Evolutionary conservation across 1,140 invertebrate genomes (phyloP).

Genomic region (Listronotus oregonensis): DNA sequence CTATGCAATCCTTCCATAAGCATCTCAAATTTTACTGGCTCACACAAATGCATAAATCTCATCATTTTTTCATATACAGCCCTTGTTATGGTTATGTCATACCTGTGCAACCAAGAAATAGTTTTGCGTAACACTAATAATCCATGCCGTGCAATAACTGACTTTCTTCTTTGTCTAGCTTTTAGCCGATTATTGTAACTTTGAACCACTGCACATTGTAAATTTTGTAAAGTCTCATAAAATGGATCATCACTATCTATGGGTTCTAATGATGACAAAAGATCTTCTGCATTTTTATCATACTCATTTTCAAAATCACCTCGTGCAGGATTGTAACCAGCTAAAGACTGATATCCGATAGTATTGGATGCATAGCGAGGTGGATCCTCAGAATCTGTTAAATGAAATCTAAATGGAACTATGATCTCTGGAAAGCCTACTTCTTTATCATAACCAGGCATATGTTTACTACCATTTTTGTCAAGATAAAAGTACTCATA

Average conservation of each 20-base stretch:
- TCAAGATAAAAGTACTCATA: constrained; percentile 80
- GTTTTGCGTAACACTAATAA: constrained; percentile 74
- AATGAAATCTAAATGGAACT: constrained; percentile 67
- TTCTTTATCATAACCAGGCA: constrained; percentile 62
- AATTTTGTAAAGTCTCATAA: constrained; percentile 62
- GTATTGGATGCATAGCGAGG: constrained; percentile 69
- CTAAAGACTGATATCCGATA: constrained; percentile 62
- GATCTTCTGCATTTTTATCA: constrained; percentile 79
- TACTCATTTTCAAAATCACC: constrained; percentile 87
- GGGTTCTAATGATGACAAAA: constrained; percentile 69
- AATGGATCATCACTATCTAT: constrained; percentile 60
- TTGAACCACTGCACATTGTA: constrained; percentile 71
- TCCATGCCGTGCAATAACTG: constrained; percentile 78
- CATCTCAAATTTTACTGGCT: constrained; percentile 75
- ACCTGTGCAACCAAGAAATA: constrained; percentile 66
- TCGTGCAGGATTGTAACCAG: constrained; percentile 82
- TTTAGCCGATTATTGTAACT: constrained; percentile 73
- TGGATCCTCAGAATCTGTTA: constrained; percentile 71
- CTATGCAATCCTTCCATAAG: constrained; percentile 76
- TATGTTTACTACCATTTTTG: constrained; percentile 60
- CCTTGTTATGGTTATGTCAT: constrained; percentile 67
- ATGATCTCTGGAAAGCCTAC: constrained; percentile 61
- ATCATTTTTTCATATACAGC: constrained; percentile 67
- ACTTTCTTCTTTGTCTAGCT: constrained; percentile 73
- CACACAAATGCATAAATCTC: constrained; percentile 74